phyloP scores from a whole-genome alignment of 2,797 vertebrate species.

The Phataginus tricuspis region DNA sequence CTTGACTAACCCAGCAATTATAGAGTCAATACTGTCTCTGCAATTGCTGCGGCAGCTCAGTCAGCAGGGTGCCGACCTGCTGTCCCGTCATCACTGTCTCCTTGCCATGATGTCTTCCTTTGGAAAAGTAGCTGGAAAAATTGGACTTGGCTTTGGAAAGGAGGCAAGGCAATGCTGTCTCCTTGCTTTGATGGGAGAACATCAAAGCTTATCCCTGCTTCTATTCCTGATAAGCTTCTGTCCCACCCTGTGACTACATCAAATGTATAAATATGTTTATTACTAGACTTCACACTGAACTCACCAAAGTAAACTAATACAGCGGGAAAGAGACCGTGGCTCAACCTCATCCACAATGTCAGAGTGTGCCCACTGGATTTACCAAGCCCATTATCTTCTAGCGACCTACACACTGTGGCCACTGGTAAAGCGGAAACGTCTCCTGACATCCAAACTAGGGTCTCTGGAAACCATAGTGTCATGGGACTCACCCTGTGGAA shows the following conservation, averaged over 20 bases:
- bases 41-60: slow-evolving; percentile 23
- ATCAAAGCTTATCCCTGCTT: neutral
- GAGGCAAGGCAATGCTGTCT: slow-evolving; percentile 8
- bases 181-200: neutral
- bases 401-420: neutral
- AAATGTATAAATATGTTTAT: neutral
- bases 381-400: neutral
- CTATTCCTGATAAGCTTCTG: slow-evolving; percentile 34
- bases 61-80: neutral
- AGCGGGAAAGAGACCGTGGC: neutral
- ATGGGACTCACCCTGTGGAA: neutral
- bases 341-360: neutral
- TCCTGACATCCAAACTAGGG: neutral
- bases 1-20: neutral
- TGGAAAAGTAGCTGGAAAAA: slow-evolving; percentile 54
- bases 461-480: slow-evolving; percentile 30
- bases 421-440: neutral
- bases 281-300: slow-evolving; percentile 22
- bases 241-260: neutral
- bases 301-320: slow-evolving; percentile 50
- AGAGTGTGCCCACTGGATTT: neutral
- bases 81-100: neutral
- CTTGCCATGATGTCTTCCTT: slow-evolving; percentile 49
- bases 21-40: neutral
- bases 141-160: slow-evolving; percentile 36